phyloP scores from a whole-genome alignment of 2,888 invertebrate genomes.

The Andrena chrysosceles region DNA sequence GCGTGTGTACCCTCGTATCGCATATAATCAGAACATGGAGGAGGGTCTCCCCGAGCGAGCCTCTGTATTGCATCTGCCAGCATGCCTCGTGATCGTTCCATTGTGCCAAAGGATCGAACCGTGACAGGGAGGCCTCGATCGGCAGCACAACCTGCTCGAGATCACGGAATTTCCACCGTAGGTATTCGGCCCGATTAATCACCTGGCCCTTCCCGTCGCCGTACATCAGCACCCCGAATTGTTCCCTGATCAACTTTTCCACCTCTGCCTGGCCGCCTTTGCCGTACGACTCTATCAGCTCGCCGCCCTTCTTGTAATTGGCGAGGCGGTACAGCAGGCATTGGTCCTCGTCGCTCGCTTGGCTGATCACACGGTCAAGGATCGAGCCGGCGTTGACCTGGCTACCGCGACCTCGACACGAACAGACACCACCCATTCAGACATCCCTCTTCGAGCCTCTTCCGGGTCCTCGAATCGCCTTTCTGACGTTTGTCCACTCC shows the following conservation, averaged over 20 bases:
- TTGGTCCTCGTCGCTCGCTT: slow-evolving; percentile 94
- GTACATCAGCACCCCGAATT: slow-evolving; percentile 95
- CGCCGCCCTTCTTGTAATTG: slow-evolving; percentile 96
- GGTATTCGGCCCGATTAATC: slow-evolving; percentile 94
- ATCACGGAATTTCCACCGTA: slow-evolving; percentile 96
- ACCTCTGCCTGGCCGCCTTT: slow-evolving; percentile 93
- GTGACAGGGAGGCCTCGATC: slow-evolving; percentile 93
- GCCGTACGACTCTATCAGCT: slow-evolving; percentile 94
- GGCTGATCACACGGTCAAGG: slow-evolving; percentile 95
- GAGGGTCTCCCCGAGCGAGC: slow-evolving; percentile 97
- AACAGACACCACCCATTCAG: slow-evolving; percentile 83
- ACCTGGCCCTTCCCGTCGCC: slow-evolving; percentile 93
- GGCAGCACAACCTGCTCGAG: slow-evolving; percentile 93
- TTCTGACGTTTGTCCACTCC: slow-evolving; percentile 17
- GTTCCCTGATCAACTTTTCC: slow-evolving; percentile 93
- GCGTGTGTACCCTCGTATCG: slow-evolving; percentile 94
- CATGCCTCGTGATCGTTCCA: slow-evolving; percentile 97
- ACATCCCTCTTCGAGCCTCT: slow-evolving; percentile 64
- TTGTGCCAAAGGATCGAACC: slow-evolving; percentile 94
- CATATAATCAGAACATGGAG: slow-evolving; percentile 98
- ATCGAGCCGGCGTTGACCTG: slow-evolving; percentile 90
- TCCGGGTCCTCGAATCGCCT: slow-evolving; percentile 15
- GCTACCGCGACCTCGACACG: slow-evolving; percentile 82
- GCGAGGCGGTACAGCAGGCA: slow-evolving; percentile 95
- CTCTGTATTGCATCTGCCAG: slow-evolving; percentile 99